Conservation (phyloP, 64 coral and sea anemone genomes). For the Trachythela sp. region DNA sequence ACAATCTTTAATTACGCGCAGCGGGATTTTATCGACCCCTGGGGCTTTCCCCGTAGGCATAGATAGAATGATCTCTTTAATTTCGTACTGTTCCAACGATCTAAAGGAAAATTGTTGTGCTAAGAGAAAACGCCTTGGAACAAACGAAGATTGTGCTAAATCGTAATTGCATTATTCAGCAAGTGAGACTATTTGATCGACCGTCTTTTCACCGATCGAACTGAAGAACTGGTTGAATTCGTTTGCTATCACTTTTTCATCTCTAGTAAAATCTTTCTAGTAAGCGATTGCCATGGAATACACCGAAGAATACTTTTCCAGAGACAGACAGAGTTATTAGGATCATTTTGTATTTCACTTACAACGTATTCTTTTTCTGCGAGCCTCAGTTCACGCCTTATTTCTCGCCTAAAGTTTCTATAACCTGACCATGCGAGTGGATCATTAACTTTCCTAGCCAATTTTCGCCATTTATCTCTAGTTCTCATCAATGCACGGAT, state of each 20-base stretch:
- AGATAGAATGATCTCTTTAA: constrained; percentile 27
- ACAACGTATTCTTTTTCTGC: constrained; percentile 29
- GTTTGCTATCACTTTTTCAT: constrained; percentile 27
- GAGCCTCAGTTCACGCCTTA: constrained; percentile 44
- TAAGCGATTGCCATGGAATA: constrained; percentile 25
- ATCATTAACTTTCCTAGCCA: constrained; percentile 39
- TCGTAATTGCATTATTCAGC: too few species aligned
- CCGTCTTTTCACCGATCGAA: constrained; percentile 30
- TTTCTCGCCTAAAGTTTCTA: constrained; percentile 35
- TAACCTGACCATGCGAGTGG: constrained; percentile 34
- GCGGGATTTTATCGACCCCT: too few species aligned
- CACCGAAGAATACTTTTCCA: constrained; percentile 40
- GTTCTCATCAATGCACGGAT: too few species aligned
- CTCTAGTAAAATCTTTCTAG: constrained; percentile 5
- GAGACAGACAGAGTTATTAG: constrained; percentile 19
- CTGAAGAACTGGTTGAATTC: constrained; percentile 50
- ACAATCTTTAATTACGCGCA: too few species aligned
- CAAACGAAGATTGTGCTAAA: too few species aligned
- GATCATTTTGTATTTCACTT: constrained; percentile 29
- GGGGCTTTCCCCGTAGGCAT: too few species aligned
- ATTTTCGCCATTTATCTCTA: constrained; percentile 50
- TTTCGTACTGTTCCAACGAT: constrained; percentile 12
- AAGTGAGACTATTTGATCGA: too few species aligned
- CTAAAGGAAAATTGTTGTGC: constrained; percentile 33
- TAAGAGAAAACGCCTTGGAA: neutral